A percentile compares a stretch with the other conserved stretches of the same genome.
Evolutionary conservation across 2,113 vertebrate genomes (phyloP).

Genomic region (Anhinga anhinga): DNA sequence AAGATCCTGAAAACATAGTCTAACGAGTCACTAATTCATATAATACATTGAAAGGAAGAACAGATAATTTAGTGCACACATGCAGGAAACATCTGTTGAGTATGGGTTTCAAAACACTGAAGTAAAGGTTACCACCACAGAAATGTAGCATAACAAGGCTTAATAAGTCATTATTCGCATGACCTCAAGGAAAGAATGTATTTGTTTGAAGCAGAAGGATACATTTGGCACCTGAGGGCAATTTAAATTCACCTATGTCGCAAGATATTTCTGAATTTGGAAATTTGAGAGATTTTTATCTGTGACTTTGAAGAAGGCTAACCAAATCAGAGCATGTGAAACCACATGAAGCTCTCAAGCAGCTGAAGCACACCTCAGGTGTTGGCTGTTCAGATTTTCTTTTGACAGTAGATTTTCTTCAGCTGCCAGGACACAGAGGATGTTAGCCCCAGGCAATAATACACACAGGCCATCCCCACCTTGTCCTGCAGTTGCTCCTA

Average conservation of each 20-base stretch:
- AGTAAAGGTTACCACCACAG: background rate
- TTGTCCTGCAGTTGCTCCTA: background rate
- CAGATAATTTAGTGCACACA: constrained; percentile 7
- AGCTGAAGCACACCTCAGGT: background rate
- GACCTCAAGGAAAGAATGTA: background rate
- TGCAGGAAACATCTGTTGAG: constrained; percentile 47
- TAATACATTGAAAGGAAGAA: background rate
- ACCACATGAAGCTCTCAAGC: background rate
- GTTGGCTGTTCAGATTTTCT: background rate
- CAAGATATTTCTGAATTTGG: background rate
- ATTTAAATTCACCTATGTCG: constrained; percentile 17
- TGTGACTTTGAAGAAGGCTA: background rate
- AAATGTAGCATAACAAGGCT: background rate
- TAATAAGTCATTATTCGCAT: constrained; percentile 10
- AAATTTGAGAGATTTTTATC: background rate
- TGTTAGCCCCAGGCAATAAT: background rate
- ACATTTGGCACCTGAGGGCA: background rate
- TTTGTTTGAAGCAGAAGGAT: constrained; percentile 6
- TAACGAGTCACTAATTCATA: background rate
- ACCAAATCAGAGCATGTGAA: background rate
- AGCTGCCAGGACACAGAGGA: background rate
- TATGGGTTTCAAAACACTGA: background rate
- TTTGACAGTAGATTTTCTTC: background rate
- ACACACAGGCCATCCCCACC: background rate
- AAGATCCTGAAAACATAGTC: background rate